Percentiles rank a stretch among this genome's conserved stretches.
Conservation (phyloP, 2,797 vertebrate species). For the Cygnus olor region DNA sequence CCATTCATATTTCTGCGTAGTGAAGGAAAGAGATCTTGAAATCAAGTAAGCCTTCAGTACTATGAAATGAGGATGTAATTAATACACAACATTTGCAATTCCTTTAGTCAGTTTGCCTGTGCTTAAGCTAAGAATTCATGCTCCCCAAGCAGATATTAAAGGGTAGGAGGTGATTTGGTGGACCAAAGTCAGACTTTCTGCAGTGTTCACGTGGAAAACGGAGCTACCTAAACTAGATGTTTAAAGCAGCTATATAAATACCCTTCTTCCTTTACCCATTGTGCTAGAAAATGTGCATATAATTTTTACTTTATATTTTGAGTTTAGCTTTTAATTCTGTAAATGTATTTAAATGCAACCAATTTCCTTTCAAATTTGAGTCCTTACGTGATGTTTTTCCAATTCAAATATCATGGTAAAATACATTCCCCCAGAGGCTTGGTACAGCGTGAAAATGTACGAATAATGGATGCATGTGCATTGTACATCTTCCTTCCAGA, state of each 20-base stretch:
- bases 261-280: neutral
- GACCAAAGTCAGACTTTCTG: neutral
- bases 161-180: neutral
- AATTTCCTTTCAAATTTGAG: constrained; percentile 7
- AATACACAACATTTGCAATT: neutral
- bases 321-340: constrained; percentile 11
- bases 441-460: constrained; percentile 41
- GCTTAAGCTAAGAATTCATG: neutral
- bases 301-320: neutral
- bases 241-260: neutral
- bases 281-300: neutral
- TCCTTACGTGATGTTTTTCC: constrained; percentile 52
- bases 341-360: neutral
- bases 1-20: neutral
- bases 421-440: constrained; percentile 40
- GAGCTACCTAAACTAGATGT: neutral
- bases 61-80: neutral
- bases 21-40: neutral
- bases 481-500: constrained; percentile 52
- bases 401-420: constrained; percentile 49
- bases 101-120: neutral
- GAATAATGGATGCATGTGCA: constrained; percentile 47
- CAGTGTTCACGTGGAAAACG: neutral
- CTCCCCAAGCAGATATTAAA: neutral
- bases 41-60: neutral